Evolutionary conservation across 2,888 invertebrate species (phyloP), one percentile per base, ranked within the genome.

Genomic region (Idaea straminata): DNA sequence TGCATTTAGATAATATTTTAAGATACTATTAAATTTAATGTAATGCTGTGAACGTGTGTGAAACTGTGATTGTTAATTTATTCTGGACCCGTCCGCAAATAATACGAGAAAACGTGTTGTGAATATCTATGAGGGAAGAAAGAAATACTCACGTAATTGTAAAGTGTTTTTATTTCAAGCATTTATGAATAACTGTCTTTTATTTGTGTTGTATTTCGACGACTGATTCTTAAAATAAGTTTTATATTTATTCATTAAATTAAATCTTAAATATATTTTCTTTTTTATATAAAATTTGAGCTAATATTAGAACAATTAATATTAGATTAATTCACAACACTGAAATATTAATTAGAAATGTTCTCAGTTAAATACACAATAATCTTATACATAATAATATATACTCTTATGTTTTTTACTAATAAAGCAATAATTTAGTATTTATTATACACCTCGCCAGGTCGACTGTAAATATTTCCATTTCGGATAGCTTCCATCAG

Each of bases 401-500:
- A 60, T 61, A 16, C 0, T 35, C 57, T 59, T 0, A 38, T 10
- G 47, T 61, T 15, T 35, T 25, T n/a, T 35, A 35, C 15, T 10
- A 25, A 58, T 61, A 63, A 47, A 68, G 5, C 69, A 69, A 77
- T 72, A 73, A 74, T 82, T 47, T 84, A 88, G 75, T 87, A 87
- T 73, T 84, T 83, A 69, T 81, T 79, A 62, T 84, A 83, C 35
- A 86, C 84, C 76, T 91, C 88, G 60, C 90, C 91, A 0, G 92
- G 92, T 3, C 86, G 81, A 69, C 86, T 87, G 82, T 92, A 92
- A 63, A 92, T 86, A 78, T 91, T 83, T 5, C 92, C 92, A 16
- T 85, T 85, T 35, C 88, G 80, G 63, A 92, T 91, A 15, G 92
- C 92, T 78, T 91, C 92, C 86, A 91, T 88, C 66, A 92, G 78